Evolutionary conservation across 1,140 invertebrate genomes (phyloP).

Genomic region (Cydia fagiglandana): DNA sequence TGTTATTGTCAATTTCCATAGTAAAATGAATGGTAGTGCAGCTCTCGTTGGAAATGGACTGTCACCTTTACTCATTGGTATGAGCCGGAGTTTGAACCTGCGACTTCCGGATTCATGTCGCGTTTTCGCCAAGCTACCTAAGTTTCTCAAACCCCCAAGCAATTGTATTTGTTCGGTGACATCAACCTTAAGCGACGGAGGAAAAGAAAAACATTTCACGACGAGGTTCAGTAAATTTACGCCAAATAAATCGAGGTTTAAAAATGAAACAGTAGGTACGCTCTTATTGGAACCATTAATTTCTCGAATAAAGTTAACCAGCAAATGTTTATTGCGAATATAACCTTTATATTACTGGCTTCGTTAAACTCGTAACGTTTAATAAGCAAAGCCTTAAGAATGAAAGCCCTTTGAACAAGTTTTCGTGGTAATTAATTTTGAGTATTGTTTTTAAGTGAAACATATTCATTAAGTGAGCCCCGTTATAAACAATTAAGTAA

Average conservation of each 20-base stretch:
- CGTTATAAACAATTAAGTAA: conserved; percentile 1
- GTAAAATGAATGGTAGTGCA: too few species aligned
- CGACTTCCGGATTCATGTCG: too few species aligned
- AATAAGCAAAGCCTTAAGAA: conserved; percentile 8
- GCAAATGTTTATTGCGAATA: neutral
- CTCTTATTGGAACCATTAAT: neutral
- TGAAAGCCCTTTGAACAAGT: conserved; percentile 19
- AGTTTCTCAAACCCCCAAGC: too few species aligned
- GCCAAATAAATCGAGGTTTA: conserved; percentile 9
- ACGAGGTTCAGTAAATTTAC: neutral
- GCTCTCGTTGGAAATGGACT: too few species aligned
- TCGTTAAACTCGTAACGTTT: conserved; percentile 18
- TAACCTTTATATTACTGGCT: neutral
- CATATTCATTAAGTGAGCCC: neutral
- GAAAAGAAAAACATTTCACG: neutral
- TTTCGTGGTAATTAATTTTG: conserved; percentile 5
- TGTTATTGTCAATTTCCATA: too few species aligned
- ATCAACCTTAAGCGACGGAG: too few species aligned
- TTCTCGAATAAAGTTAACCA: conserved; percentile 13
- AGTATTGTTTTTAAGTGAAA: conserved; percentile 11
- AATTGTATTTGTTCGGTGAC: too few species aligned
- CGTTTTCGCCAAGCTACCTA: too few species aligned
- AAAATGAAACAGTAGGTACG: neutral
- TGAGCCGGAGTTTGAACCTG: too few species aligned
- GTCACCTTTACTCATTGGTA: too few species aligned